phyloP scores from a whole-genome alignment of 1,140 invertebrate species.

The Dendrolimus kikuchii region DNA sequence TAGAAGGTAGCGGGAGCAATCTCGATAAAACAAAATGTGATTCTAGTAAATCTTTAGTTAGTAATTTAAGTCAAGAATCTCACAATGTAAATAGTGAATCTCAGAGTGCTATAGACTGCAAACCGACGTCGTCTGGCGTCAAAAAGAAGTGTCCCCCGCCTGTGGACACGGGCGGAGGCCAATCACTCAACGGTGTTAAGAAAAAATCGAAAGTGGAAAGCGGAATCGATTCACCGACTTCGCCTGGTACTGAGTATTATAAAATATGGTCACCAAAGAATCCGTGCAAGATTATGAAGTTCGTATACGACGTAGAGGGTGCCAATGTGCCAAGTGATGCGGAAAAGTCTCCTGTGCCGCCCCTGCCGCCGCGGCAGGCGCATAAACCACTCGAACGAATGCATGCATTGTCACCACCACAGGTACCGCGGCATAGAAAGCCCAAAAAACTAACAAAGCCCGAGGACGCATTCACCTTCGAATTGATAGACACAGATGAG shows the following conservation, averaged over 20 bases:
- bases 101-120: constrained; percentile 47
- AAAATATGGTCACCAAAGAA: constrained; percentile 75
- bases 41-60: constrained; percentile 65
- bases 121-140: constrained; percentile 59
- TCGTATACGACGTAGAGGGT: constrained; percentile 71
- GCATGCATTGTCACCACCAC: constrained; percentile 72
- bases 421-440: constrained; percentile 74
- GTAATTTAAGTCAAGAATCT: constrained; percentile 60
- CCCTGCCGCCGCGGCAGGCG: constrained; percentile 63
- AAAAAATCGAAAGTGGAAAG: constrained; percentile 65
- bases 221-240: constrained; percentile 69
- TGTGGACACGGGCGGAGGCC: constrained; percentile 59
- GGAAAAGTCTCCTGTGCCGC: constrained; percentile 64
- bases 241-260: constrained; percentile 73
- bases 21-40: constrained; percentile 63
- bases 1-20: constrained; percentile 61
- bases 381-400: constrained; percentile 77
- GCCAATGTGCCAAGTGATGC: constrained; percentile 62
- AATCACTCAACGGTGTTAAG: constrained; percentile 56
- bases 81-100: constrained; percentile 63
- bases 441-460: constrained; percentile 73
- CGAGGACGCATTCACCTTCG: constrained; percentile 84
- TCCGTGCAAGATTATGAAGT: constrained; percentile 72
- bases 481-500: constrained; percentile 84
- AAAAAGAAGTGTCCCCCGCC: constrained; percentile 70